Conservation (phyloP, 92 coral and sea anemone species). For the Phenganax marumi region DNA sequence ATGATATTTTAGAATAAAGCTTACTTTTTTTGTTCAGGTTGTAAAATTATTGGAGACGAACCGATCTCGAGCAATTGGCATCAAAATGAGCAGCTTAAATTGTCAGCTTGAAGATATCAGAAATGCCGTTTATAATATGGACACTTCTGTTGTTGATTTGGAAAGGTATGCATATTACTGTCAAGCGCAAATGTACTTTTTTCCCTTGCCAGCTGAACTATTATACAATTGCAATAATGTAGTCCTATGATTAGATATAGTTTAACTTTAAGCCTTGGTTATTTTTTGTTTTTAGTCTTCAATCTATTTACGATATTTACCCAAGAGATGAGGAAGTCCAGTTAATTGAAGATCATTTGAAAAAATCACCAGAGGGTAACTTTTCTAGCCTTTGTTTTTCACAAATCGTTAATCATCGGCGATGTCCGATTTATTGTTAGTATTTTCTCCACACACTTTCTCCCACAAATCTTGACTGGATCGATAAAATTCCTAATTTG, state of each 20-base stretch:
- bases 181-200: too few species aligned
- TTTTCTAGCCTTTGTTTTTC: background rate
- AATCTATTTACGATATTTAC: slow-evolving; percentile 85
- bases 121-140: slow-evolving; percentile 93
- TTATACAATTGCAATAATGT: too few species aligned
- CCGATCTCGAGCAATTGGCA: slow-evolving; percentile 91
- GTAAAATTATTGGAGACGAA: slow-evolving; percentile 81
- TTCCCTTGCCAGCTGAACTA: too few species aligned
- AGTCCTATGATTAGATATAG: too few species aligned
- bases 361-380: slow-evolving; percentile 78
- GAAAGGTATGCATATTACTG: slow-evolving; percentile 67
- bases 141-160: slow-evolving; percentile 82
- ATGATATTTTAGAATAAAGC: too few species aligned
- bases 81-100: slow-evolving; percentile 92
- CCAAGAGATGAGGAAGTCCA: slow-evolving; percentile 88
- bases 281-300: slow-evolving; percentile 56
- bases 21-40: slow-evolving; percentile 54
- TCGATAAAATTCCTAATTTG: too few species aligned
- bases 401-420: background rate
- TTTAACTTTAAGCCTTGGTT: background rate
- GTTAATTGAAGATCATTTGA: slow-evolving; percentile 68
- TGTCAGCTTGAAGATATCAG: slow-evolving; percentile 87
- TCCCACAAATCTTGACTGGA: too few species aligned
- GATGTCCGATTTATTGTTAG: too few species aligned
- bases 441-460: too few species aligned